Evolutionary conservation across 2,113 vertebrate species (phyloP).

Genomic region (Catharus fuscescens): DNA sequence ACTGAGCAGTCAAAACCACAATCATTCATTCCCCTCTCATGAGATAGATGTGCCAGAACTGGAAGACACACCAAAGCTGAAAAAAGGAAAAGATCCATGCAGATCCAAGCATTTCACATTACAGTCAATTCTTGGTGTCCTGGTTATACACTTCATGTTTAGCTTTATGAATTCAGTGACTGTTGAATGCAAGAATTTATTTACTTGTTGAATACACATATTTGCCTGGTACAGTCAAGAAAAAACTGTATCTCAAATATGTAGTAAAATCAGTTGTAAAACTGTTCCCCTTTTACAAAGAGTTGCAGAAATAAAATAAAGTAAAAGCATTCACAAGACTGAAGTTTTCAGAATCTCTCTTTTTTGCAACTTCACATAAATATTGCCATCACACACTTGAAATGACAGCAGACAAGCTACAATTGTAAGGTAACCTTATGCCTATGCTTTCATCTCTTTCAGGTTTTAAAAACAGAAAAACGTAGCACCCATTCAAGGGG

Average conservation of each 20-base stretch:
- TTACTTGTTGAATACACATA: not conserved
- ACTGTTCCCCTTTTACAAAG: not conserved
- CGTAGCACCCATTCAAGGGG: not conserved
- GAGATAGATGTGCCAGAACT: not conserved
- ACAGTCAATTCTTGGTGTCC: not conserved
- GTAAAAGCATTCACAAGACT: not conserved
- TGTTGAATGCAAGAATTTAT: not conserved
- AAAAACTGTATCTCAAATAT: not conserved
- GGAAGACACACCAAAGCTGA: not conserved
- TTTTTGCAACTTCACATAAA: not conserved
- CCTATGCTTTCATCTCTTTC: not conserved
- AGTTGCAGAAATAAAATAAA: not conserved
- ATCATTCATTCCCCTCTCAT: not conserved
- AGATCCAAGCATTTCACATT: not conserved
- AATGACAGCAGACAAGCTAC: not conserved
- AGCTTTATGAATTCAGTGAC: not conserved
- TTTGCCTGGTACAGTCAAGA: not conserved
- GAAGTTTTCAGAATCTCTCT: not conserved
- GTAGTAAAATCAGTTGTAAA: not conserved
- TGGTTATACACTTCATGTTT: not conserved
- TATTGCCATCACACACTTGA: not conserved
- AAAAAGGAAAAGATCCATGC: not conserved
- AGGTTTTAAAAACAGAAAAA: not conserved
- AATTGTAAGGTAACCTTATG: not conserved
- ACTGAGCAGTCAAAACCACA: not conserved